Conservation (phyloP, 2,797 vertebrate genomes). For the Melanogrammus aeglefinus region DNA sequence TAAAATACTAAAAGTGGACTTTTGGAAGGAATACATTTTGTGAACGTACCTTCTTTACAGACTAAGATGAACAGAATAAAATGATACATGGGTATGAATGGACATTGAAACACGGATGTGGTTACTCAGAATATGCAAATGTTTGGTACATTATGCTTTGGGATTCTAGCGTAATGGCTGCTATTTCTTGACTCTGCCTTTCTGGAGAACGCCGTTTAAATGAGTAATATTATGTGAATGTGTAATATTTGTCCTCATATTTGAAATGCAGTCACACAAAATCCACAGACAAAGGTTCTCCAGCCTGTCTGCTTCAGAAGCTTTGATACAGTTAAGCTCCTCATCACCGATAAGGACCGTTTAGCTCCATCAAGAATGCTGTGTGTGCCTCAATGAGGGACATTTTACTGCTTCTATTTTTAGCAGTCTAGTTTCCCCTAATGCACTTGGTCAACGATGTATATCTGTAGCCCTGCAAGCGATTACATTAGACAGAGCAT, state of each 20-base stretch:
- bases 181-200: background rate
- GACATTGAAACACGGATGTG: background rate
- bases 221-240: too few relatives aligned
- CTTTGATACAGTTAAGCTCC: background rate
- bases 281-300: background rate
- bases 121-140: background rate
- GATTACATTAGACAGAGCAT: background rate
- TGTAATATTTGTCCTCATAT: background rate
- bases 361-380: slow-evolving; percentile 30
- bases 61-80: background rate
- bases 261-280: slow-evolving; percentile 20
- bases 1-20: background rate
- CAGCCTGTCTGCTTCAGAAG: background rate
- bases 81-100: background rate
- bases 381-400: slow-evolving; percentile 18
- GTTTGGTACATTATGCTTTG: background rate
- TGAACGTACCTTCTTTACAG: background rate
- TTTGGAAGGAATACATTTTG: background rate
- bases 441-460: background rate
- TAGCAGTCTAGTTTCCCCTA: slow-evolving; percentile 9
- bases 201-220: slow-evolving; percentile 11
- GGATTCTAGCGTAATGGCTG: background rate
- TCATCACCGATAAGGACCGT: slow-evolving; percentile 28
- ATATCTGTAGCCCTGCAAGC: background rate
- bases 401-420: slow-evolving; percentile 13